Conservation (phyloP, 2,888 invertebrate species). For the Papilio gigon region DNA sequence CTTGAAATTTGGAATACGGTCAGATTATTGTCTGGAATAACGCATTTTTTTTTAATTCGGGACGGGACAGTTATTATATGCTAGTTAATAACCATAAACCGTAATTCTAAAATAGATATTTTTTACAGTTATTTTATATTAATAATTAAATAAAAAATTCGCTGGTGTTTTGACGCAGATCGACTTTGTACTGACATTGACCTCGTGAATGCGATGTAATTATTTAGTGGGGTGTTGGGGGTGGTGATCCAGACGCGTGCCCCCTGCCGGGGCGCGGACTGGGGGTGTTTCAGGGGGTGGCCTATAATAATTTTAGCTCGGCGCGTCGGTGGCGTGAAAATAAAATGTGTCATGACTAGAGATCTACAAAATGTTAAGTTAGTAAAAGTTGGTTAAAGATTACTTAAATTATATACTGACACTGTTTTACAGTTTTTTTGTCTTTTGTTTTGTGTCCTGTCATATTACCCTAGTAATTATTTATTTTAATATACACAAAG, state of each 20-base stretch:
- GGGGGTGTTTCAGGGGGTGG: constrained; percentile 52
- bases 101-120: too few species aligned
- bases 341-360: constrained; percentile 61
- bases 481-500: too few species aligned
- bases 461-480: too few species aligned
- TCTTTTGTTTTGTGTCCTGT: too few species aligned
- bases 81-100: too few species aligned
- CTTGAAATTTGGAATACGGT: too few species aligned
- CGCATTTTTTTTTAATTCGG: too few species aligned
- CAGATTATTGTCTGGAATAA: too few species aligned
- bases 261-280: constrained; percentile 18
- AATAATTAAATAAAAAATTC: neutral
- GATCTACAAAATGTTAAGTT: constrained; percentile 24
- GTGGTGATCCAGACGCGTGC: constrained; percentile 26
- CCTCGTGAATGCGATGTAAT: constrained; percentile 35
- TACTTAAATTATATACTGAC: too few species aligned
- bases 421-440: neutral
- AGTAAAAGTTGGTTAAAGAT: too few species aligned
- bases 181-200: constrained; percentile 38
- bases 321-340: constrained; percentile 59
- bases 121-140: too few species aligned
- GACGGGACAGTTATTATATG: too few species aligned
- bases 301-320: constrained; percentile 65
- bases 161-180: constrained; percentile 30
- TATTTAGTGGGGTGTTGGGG: constrained; percentile 25